Evolutionary conservation across 2,888 invertebrate species (phyloP), one percentile per base, ranked within the genome.

Genomic region (Frankliniella intonsa): DNA sequence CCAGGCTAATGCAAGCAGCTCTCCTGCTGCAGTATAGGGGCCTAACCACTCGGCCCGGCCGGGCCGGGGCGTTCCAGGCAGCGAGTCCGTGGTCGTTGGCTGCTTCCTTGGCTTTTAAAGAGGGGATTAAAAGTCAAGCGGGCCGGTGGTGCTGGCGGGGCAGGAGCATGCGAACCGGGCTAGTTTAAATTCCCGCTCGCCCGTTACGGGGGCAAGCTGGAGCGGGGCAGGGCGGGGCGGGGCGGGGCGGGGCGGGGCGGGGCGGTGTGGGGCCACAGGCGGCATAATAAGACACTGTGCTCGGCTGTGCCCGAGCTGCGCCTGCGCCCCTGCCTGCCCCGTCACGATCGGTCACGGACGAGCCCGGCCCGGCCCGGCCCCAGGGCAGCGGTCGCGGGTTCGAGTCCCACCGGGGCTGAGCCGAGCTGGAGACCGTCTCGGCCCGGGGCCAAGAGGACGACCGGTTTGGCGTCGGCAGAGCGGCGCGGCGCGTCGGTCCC

Each of bases 141-240:
- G 69, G 0, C 9, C 22, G 69, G 25, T 9, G 69, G 25, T n/a
- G 69, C 55, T 55, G 55, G 55, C 55, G 62, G 62, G 22, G 69
- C 25, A 8, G 69, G 69, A 12, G 69, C 69, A 25, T 76, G 69
- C 69, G 69, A 76, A 25, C 69, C 22, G 69, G 69, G 69, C 69
- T 76, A 76, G 69, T 76, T 76, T 76, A 76, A 76, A 76, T 76
- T 76, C 69, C 69, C 69, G 25, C 69, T 76, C 69, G 22, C 69
- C 69, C 69, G 69, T 76, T 76, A 76, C 69, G 69, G 69, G 55
- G 55, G 55, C 62, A n/a, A 62, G 62, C 62, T 7, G 12, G 9
- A 14, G 10, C 51, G 51, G 51, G 51, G 9, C 51, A 9, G 10
- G 14, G 51, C 51, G 51, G 14, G 51, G 51, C 51, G 51, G 14